Conservation (phyloP, 2,888 invertebrate genomes). For the Pachydiplax longipennis region DNA sequence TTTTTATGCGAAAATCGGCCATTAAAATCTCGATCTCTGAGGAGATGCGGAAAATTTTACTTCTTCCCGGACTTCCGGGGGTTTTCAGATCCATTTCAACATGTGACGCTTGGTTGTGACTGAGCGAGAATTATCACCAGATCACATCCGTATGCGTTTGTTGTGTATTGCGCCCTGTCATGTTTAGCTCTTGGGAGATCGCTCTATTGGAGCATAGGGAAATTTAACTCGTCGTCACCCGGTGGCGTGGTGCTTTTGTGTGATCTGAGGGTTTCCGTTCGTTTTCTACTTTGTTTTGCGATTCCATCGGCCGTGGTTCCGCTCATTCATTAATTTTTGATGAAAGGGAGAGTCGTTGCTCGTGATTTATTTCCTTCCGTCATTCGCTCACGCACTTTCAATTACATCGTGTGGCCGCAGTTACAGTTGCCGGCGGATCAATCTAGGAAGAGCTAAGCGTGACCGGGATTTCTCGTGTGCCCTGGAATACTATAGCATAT, state of each 20-base stretch:
- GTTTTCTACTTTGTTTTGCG: not conserved
- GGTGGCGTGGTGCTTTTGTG: not conserved
- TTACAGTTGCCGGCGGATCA: not conserved
- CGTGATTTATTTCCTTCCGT: not conserved
- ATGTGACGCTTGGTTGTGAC: too few species aligned
- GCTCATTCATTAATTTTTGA: not conserved
- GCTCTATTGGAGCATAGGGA: not conserved
- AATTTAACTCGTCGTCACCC: not conserved
- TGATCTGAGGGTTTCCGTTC: not conserved
- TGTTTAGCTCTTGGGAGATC: not conserved
- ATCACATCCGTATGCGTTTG: not conserved
- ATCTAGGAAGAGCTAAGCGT: not conserved
- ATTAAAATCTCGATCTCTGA: not conserved
- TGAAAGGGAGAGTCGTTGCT: not conserved
- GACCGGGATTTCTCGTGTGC: too few species aligned
- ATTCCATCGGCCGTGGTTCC: not conserved
- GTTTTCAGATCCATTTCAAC: not conserved
- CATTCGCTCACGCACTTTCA: not conserved
- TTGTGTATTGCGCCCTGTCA: not conserved
- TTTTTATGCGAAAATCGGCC: not conserved
- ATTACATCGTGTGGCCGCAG: not conserved
- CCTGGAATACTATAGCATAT: too few species aligned
- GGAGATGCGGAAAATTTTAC: not conserved
- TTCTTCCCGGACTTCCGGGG: not conserved
- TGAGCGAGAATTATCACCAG: too few species aligned